Conservation (phyloP, 2,797 vertebrate genomes). For the Todus mexicanus region DNA sequence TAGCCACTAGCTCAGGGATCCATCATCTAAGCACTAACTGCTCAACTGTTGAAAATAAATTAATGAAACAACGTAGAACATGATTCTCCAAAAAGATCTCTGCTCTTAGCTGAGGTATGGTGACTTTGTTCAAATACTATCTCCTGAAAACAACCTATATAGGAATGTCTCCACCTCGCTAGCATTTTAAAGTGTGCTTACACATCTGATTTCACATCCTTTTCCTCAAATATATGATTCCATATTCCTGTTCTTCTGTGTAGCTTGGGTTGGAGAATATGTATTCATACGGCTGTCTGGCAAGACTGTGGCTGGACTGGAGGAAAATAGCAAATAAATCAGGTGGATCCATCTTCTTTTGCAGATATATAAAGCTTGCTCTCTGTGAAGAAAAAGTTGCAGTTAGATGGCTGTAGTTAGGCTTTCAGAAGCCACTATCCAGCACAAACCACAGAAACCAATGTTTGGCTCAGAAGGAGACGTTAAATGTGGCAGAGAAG, state of each 20-base stretch:
- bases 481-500: neutral
- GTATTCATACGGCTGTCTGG: neutral
- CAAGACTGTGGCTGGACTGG: neutral
- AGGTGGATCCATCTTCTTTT: neutral
- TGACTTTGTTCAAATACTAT: neutral
- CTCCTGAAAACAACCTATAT: neutral
- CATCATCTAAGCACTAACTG: neutral
- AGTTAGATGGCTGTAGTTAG: neutral
- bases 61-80: neutral
- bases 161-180: neutral
- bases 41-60: neutral
- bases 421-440: neutral
- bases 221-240: neutral
- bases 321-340: neutral
- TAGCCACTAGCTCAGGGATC: neutral
- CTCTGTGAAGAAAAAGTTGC: neutral
- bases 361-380: neutral
- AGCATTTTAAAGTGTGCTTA: neutral
- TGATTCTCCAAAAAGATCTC: neutral
- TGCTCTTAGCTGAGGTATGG: neutral
- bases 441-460: conserved; percentile 13
- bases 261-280: neutral
- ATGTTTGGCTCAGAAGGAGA: neutral
- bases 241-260: neutral
- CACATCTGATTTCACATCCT: neutral